Conservation (phyloP, 1,140 invertebrate genomes). For the Helicoverpa zea region DNA sequence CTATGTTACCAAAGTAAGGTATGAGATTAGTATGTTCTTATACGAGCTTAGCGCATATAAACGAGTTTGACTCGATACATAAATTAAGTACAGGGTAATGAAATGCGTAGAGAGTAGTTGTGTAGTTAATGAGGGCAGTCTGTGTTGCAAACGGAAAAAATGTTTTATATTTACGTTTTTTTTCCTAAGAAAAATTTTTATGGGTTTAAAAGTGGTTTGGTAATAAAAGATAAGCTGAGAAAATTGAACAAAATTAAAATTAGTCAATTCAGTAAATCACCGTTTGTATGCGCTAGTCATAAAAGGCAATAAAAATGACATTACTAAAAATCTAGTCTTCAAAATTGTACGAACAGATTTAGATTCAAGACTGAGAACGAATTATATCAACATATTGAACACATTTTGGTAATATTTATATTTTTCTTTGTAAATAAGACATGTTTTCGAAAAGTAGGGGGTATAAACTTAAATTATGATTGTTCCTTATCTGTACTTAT, state of each 20-base stretch:
- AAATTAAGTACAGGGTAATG: slow-evolving; percentile 7
- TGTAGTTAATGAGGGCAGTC: no score
- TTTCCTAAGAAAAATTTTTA: no score
- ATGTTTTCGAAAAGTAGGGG: slow-evolving; percentile 47
- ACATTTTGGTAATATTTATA: slow-evolving; percentile 72
- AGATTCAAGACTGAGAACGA: slow-evolving; percentile 73
- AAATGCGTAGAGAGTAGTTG: no score
- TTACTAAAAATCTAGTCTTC: slow-evolving; percentile 50
- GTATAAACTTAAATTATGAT: slow-evolving; percentile 57
- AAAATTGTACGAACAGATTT: slow-evolving; percentile 49
- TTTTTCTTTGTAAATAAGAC: slow-evolving; percentile 71
- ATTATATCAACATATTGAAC: slow-evolving; percentile 68
- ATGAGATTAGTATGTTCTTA: slow-evolving; percentile 69
- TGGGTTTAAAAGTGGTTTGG: no score
- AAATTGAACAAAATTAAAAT: not conserved
- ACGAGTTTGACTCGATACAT: slow-evolving; percentile 2
- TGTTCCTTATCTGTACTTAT: slow-evolving; percentile 77
- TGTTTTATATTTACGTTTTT: no score
- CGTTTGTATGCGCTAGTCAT: slow-evolving; percentile 46
- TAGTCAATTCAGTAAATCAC: no score
- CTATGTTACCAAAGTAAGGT: slow-evolving; percentile 82
- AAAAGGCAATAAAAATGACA: slow-evolving; percentile 39
- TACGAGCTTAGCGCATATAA: slow-evolving; percentile 39
- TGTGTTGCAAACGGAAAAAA: no score
- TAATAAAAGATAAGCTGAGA: not conserved